Evolutionary conservation across 2,888 invertebrate species (phyloP).

Genomic region (Oligia fasciuncula): DNA sequence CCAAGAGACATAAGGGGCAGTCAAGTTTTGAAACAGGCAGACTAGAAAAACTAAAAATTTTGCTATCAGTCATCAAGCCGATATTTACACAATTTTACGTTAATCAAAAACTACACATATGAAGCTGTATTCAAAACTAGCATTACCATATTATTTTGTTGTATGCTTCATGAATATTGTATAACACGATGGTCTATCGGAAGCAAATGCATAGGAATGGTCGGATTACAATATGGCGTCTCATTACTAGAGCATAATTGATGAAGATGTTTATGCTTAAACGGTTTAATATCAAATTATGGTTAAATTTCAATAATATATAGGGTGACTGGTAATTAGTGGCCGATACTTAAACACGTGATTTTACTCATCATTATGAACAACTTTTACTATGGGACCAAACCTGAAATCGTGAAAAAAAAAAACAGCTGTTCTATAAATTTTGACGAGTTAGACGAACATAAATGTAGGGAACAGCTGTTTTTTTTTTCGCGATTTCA

Average conservation of each 20-base stretch:
- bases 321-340: too few relatives aligned
- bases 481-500: too few relatives aligned
- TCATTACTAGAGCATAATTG: background rate
- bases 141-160: conserved; percentile 26
- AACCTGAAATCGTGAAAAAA: too few relatives aligned
- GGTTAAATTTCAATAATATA: background rate
- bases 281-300: background rate
- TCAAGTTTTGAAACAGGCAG: background rate
- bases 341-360: too few relatives aligned
- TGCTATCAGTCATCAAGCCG: too few relatives aligned
- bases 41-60: too few relatives aligned
- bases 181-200: conserved; percentile 4
- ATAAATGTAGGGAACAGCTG: too few relatives aligned
- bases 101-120: background rate
- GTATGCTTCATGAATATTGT: conserved; percentile 27
- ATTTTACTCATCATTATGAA: too few relatives aligned
- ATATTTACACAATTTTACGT: background rate
- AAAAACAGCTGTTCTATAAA: too few relatives aligned
- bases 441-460: too few relatives aligned
- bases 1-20: background rate
- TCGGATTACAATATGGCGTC: background rate
- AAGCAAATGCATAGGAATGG: conserved; percentile 6
- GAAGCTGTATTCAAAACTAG: conserved; percentile 11
- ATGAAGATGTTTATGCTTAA: background rate
- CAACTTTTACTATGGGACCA: too few relatives aligned